phyloP scores from a whole-genome alignment of 2,113 vertebrate genomes.

The Leptocoma aspasia region DNA sequence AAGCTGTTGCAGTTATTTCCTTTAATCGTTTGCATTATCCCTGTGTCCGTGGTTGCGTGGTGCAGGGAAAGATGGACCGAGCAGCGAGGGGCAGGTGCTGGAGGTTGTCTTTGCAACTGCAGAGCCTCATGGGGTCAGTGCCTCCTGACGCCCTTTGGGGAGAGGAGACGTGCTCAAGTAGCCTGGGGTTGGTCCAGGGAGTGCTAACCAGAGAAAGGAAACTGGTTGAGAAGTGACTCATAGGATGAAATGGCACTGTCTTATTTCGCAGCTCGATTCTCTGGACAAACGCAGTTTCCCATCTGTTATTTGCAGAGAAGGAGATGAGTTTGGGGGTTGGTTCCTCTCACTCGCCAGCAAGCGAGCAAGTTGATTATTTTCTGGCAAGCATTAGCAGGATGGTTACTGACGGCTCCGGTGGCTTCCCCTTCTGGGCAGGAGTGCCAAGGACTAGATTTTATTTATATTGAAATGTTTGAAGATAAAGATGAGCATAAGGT shows the following conservation, averaged over 20 bases:
- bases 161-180: neutral
- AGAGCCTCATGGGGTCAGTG: neutral
- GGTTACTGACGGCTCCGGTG: neutral
- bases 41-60: rapidly evolving
- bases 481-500: slow-evolving; percentile 29
- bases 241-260: slow-evolving; percentile 24
- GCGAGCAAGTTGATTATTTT: slow-evolving; percentile 37
- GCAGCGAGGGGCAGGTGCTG: neutral
- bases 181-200: neutral
- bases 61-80: rapidly evolving
- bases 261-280: neutral
- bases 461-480: slow-evolving; percentile 33
- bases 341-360: slow-evolving; percentile 8
- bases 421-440: slow-evolving; percentile 31
- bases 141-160: neutral
- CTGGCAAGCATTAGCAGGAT: slow-evolving; percentile 14
- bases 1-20: neutral
- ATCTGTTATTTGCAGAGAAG: slow-evolving; percentile 50
- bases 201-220: neutral
- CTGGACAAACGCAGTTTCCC: neutral
- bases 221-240: slow-evolving; percentile 23
- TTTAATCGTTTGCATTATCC: neutral
- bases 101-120: neutral
- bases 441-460: neutral
- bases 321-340: slow-evolving; percentile 39